Conservation (phyloP, 2,797 vertebrate species). For the Tokudaia tokunoshimensis region DNA sequence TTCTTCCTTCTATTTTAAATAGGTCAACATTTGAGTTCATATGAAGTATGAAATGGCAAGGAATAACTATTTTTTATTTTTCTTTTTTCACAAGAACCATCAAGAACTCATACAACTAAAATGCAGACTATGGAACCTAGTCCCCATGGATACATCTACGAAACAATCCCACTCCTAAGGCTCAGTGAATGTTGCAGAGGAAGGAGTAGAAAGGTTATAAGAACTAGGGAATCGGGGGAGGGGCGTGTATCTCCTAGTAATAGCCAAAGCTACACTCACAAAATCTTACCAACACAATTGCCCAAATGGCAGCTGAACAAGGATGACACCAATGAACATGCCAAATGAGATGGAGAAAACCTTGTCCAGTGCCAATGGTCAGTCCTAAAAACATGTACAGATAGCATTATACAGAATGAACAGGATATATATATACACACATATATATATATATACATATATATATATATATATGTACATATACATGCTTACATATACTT, state of each 20-base stretch:
- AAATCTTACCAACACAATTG: not conserved
- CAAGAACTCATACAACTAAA: not conserved
- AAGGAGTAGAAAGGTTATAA: not conserved
- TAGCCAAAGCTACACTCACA: not conserved
- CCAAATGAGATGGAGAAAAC: not conserved
- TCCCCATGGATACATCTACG: too few relatives aligned
- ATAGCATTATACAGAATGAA: not conserved
- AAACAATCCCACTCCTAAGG: not conserved
- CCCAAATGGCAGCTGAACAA: not conserved
- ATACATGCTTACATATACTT: too few relatives aligned
- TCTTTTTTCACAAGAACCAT: not conserved
- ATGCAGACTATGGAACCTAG: not conserved
- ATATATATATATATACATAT: not conserved
- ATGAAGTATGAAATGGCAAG: conserved; percentile 7
- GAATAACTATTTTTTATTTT: not conserved
- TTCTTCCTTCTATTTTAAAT: conserved; percentile 1
- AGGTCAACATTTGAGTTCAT: not conserved
- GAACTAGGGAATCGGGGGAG: not conserved
- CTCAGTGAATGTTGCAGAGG: not conserved
- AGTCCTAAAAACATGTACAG: not conserved
- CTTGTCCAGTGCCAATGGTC: not conserved
- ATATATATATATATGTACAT: rapidly evolving
- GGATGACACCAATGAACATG: not conserved
- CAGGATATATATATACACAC: not conserved
- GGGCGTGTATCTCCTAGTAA: too few relatives aligned